Base-by-base conservation (phyloP, 2,113 vertebrate genomes). In the Globicephala melas region DNA sequence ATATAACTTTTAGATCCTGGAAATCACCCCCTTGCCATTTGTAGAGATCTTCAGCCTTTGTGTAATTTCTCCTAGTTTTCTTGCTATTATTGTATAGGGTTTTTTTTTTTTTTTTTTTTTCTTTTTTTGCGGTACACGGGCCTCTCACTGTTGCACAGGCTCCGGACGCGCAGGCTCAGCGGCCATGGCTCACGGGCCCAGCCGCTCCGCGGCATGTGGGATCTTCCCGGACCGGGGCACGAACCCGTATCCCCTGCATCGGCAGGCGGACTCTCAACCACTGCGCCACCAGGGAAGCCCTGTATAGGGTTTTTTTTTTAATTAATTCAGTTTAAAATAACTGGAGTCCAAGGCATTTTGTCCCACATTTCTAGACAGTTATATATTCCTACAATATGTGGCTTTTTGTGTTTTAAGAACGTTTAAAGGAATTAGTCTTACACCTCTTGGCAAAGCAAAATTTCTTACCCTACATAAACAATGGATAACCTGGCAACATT, bases 301-400 rank as follows among this genome's bases (percentile, higher is more conserved):
- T 36, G 36, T 36, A 36, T 36, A 36, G 36, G 36, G 36, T 36
- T 36, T 36, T 36, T 36, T 36, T 36, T 36, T 36, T 36, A 36
- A 80, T 70, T 81, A 76, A 58, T 77, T 89, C 36, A 53, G 25
- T 58, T 94, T 82, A 60, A 93, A 95, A 79, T 91, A 88, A 55
- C 33, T 67, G 31, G 47, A 50, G 41, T 74, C 14, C n/a, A 80
- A 84, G 81, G 36, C 33, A 73, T 86, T 33, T 94, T 63, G 73
- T 55, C 41, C n/a, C 18, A 74, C 17, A 6, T 14, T 76, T 68
- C 26, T 74, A 96, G 26, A 85, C 53, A 86, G 12, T 63, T 80
- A 33, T 33, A n/a, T 91, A 1, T 58, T 91, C 79, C 79, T 89
- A 62, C 55, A 79, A 79, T 47, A 63, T 62, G 6, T 86, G 47